These are phyloP conservation scores for Cyanocitta stelleri DNA, from an alignment of 2,113 vertebrate genomes.

Conservation along the genomic window DNA sequence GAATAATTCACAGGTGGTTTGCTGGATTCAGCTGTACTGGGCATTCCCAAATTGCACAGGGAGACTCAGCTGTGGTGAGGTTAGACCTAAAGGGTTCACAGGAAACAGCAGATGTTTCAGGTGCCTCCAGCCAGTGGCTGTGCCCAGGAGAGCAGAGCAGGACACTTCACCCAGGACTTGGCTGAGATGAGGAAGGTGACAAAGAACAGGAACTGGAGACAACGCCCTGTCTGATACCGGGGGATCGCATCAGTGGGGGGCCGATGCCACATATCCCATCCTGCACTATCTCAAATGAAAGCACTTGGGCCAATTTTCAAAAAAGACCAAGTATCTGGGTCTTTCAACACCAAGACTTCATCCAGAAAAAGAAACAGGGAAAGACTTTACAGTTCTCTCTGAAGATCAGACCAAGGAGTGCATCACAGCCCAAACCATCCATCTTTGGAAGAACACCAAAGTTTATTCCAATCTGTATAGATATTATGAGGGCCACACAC, in stretches of 20 bases:
- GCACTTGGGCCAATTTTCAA: not conserved
- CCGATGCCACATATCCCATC: not conserved
- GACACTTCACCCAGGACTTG: not conserved
- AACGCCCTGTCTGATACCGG: not conserved
- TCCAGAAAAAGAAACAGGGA: not conserved
- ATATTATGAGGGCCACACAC: not conserved
- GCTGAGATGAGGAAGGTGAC: not conserved
- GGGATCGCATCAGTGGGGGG: not conserved
- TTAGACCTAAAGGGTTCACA: not conserved
- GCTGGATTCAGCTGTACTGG: not conserved
- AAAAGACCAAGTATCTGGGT: not conserved
- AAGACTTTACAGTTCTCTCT: not conserved
- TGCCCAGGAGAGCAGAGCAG: rapidly evolving
- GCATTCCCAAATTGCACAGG: not conserved
- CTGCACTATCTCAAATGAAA: not conserved
- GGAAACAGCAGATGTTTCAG: not conserved
- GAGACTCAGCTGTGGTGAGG: rapidly evolving
- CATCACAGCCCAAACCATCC: not conserved
- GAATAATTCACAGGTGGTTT: not conserved
- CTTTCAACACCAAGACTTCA: not conserved
- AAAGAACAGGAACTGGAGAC: not conserved
- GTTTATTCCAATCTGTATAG: not conserved
- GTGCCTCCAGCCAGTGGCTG: not conserved
- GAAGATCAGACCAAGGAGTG: not conserved
- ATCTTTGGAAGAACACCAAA: not conserved